Conservation (phyloP, 1,140 invertebrate species). For the Schlechtendalia chinensis region DNA sequence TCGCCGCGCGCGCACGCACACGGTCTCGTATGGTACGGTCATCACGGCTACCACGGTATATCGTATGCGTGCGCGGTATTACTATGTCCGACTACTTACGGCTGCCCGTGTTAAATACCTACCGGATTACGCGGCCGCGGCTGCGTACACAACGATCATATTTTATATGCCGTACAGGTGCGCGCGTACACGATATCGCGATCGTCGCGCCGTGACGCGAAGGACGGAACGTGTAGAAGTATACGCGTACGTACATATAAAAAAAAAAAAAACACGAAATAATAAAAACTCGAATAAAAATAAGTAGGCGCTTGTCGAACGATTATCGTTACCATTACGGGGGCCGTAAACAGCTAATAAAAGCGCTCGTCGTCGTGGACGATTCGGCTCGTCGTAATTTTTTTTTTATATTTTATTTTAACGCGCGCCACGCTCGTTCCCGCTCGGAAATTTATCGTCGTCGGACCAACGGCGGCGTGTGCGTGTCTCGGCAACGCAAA, state of each 20-base stretch:
- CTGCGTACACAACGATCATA: too few relatives aligned
- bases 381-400: too few relatives aligned
- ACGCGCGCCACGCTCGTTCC: neutral
- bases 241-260: too few relatives aligned
- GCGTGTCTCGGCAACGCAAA: neutral
- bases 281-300: neutral
- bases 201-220: neutral
- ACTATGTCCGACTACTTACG: neutral
- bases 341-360: constrained; percentile 45
- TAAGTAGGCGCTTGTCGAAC: constrained; percentile 29
- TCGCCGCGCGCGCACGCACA: neutral
- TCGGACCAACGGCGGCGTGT: neutral
- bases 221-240: neutral
- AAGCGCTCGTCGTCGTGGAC: constrained; percentile 16
- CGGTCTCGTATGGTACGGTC: too few relatives aligned
- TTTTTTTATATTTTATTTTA: neutral
- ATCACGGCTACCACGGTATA: too few relatives aligned
- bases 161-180: too few relatives aligned
- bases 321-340: constrained; percentile 3
- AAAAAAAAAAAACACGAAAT: neutral
- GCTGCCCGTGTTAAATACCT: too few relatives aligned
- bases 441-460: neutral
- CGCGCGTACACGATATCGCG: too few relatives aligned
- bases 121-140: constrained; percentile 14
- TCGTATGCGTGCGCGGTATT: too few relatives aligned